phyloP scores from a whole-genome alignment of 2,113 vertebrate species.

The Crypturellus undulatus region DNA sequence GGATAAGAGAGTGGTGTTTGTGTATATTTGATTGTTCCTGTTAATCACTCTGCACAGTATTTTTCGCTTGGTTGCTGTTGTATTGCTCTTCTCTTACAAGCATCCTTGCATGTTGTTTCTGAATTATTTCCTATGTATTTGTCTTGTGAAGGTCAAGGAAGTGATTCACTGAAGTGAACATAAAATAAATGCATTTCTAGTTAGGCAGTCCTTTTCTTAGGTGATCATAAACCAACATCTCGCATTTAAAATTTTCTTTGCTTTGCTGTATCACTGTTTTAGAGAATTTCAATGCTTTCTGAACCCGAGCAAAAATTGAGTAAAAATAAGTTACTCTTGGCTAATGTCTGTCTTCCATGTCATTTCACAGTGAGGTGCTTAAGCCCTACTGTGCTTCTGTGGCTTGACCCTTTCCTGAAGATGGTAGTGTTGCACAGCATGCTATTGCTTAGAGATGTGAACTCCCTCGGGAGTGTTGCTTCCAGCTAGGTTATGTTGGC shows the following conservation, averaged over 20 bases:
- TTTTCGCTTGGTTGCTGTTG: not conserved
- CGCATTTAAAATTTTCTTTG: not conserved
- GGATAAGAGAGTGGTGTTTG: not conserved
- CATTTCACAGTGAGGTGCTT: not conserved
- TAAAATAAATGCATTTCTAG: not conserved
- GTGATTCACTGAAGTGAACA: not conserved
- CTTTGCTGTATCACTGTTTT: not conserved
- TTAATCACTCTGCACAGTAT: not conserved
- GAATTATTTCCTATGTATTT: not conserved
- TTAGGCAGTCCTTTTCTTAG: not conserved
- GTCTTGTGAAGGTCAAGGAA: not conserved
- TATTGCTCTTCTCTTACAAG: not conserved
- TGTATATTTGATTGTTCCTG: not conserved
- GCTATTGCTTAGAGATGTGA: not conserved
- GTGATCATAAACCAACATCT: not conserved
- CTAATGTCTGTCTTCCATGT: not conserved
- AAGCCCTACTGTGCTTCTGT: not conserved
- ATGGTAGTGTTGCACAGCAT: constrained; percentile 56
- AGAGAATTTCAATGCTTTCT: not conserved
- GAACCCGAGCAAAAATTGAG: constrained; percentile 8
- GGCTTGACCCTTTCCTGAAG: constrained; percentile 51
- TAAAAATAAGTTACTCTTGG: not conserved
- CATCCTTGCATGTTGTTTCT: not conserved
- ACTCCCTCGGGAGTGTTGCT: not conserved
- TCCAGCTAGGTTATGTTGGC: constrained; percentile 38